These are phyloP conservation scores for Mormyrops boulengeri DNA, from an alignment of 2,797 vertebrate genomes.

Conservation along the genomic window DNA sequence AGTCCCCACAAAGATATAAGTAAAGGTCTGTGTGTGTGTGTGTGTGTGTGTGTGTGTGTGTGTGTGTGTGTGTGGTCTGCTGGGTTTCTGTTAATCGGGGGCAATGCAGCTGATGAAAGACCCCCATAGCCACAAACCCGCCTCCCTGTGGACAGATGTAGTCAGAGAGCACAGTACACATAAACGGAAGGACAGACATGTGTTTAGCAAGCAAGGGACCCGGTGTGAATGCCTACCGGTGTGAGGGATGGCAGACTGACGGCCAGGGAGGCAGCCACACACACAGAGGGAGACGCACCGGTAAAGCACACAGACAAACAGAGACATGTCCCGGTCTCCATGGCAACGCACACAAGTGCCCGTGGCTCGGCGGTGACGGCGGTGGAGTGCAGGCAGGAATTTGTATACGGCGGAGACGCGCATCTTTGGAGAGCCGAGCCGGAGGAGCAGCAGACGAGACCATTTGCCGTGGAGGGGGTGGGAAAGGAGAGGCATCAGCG, in stretches of 20 bases:
- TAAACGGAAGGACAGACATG: slow-evolving; percentile 22
- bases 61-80: not conserved
- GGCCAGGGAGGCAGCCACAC: not conserved
- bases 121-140: slow-evolving; percentile 46
- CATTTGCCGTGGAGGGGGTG: not conserved
- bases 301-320: not conserved
- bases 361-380: slow-evolving; percentile 37
- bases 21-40: not conserved
- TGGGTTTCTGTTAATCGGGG: not conserved
- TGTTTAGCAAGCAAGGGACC: not conserved
- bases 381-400: slow-evolving; percentile 3
- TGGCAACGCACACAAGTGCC: slow-evolving; percentile 61
- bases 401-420: not conserved
- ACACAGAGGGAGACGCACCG: not conserved
- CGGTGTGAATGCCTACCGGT: not conserved
- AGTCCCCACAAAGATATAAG: not conserved
- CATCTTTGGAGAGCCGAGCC: not conserved
- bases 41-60: not conserved
- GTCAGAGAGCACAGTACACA: slow-evolving; percentile 35
- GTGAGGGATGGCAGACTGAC: not conserved
- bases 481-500: not conserved
- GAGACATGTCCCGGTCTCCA: slow-evolving; percentile 53
- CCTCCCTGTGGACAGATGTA: slow-evolving; percentile 32
- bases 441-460: not conserved
- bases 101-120: not conserved